These are phyloP conservation scores for Parazoanthus atlanticus DNA, from an alignment of 92 coral and sea anemone species.

Conservation along the genomic window DNA sequence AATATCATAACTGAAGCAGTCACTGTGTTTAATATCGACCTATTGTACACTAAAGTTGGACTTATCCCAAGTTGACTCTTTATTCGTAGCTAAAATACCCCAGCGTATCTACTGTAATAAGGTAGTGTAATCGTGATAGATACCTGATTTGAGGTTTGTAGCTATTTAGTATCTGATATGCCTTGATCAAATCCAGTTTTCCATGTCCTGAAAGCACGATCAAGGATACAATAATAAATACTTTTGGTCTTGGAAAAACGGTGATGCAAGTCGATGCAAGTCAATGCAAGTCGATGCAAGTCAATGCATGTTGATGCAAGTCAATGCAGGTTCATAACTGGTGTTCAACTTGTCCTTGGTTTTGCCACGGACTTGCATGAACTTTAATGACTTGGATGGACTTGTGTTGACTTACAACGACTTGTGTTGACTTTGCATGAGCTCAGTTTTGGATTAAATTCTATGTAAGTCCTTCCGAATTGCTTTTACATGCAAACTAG, in stretches of 20 bases:
- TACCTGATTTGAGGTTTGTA: constrained; percentile 99
- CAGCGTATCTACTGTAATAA: neutral
- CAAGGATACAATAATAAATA: neutral
- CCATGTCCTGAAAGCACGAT: constrained; percentile 81
- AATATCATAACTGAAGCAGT: too few species aligned
- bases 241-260: neutral
- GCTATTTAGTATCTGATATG: constrained; percentile 93
- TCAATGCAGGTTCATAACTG: too few species aligned
- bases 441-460: too few species aligned
- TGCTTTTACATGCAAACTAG: too few species aligned
- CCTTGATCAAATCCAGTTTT: constrained; percentile 95
- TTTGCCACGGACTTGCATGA: neutral
- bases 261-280: neutral
- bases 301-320: neutral
- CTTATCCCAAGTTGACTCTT: neutral
- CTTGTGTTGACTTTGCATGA: too few species aligned
- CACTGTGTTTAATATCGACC: too few species aligned
- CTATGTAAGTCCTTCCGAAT: too few species aligned
- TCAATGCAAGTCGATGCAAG: neutral
- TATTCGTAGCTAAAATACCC: neutral
- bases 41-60: too few species aligned
- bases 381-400: too few species aligned
- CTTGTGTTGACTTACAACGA: too few species aligned
- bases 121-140: neutral
- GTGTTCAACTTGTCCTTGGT: too few species aligned